Evolutionary conservation across 2,888 invertebrate genomes (phyloP).

Genomic region (Odontomyia ornata): DNA sequence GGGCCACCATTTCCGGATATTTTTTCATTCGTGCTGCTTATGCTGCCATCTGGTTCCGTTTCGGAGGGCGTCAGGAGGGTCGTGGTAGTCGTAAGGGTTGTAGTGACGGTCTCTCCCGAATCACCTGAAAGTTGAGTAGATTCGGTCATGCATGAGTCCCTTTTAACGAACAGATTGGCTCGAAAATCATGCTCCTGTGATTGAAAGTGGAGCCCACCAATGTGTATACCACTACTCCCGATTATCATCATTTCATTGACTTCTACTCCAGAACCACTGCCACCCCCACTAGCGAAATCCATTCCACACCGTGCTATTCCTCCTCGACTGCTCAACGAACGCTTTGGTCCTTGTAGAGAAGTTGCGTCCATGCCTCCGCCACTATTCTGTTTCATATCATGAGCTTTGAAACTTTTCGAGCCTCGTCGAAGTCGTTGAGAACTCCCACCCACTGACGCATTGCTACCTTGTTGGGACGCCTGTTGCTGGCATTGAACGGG

Average conservation of each 20-base stretch:
- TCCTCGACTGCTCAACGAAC: neutral
- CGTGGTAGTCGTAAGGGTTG: conserved; percentile 59
- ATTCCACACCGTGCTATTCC: neutral
- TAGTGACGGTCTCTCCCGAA: conserved; percentile 59
- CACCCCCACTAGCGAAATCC: neutral
- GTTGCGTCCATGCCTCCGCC: conserved; percentile 21
- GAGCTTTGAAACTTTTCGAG: conserved; percentile 46
- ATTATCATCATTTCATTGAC: conserved; percentile 40
- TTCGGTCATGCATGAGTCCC: conserved; percentile 63
- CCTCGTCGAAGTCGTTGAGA: conserved; percentile 36
- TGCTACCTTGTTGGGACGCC: conserved; percentile 8
- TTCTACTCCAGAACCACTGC: conserved; percentile 15
- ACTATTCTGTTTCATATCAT: conserved; percentile 12
- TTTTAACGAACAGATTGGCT: conserved; percentile 54
- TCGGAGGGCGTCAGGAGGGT: conserved; percentile 57
- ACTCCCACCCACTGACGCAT: neutral
- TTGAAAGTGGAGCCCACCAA: conserved; percentile 5
- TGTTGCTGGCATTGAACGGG: conserved; percentile 46
- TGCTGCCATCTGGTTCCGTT: conserved; percentile 42
- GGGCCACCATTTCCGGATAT: neutral
- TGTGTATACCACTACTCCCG: neutral
- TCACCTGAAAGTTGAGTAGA: conserved; percentile 62
- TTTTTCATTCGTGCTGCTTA: neutral
- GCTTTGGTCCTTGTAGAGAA: neutral
- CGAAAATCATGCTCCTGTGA: conserved; percentile 47